phyloP scores from a whole-genome alignment of 2,888 invertebrate genomes.

The Papilio protenor region DNA sequence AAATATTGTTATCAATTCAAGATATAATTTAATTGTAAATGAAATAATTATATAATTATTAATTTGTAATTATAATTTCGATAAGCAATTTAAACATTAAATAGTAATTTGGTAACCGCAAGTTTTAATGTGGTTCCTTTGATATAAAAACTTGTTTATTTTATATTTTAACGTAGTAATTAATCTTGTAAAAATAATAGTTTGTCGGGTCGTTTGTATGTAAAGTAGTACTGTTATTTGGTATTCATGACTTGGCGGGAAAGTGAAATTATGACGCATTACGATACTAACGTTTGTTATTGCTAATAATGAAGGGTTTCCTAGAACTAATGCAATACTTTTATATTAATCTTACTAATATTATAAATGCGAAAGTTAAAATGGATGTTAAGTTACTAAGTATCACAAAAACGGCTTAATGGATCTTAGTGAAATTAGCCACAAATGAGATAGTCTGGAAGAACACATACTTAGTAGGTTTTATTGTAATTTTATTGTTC shows the following conservation, averaged over 20 bases:
- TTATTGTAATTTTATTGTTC: no score
- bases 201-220: conserved; percentile 27
- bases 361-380: no score
- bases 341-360: no score
- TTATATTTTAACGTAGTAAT: not conserved
- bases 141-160: not conserved
- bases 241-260: conserved; percentile 32
- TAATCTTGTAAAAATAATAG: conserved; percentile 13
- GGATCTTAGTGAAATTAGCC: no score
- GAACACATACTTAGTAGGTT: no score
- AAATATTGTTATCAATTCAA: conserved; percentile 4
- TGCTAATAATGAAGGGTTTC: no score
- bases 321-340: no score
- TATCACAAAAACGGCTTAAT: no score
- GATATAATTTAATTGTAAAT: not conserved
- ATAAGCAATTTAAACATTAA: conserved; percentile 6
- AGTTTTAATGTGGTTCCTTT: not conserved
- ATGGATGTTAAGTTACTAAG: no score
- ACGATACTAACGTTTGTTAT: not conserved
- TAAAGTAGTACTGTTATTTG: conserved; percentile 20
- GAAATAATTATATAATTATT: conserved; percentile 1
- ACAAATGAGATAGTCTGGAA: no score
- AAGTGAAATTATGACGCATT: conserved; percentile 32
- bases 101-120: conserved; percentile 38
- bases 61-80: conserved; percentile 11